Conservation (phyloP, 2,888 invertebrate genomes). For the Sabatieria punctata region DNA sequence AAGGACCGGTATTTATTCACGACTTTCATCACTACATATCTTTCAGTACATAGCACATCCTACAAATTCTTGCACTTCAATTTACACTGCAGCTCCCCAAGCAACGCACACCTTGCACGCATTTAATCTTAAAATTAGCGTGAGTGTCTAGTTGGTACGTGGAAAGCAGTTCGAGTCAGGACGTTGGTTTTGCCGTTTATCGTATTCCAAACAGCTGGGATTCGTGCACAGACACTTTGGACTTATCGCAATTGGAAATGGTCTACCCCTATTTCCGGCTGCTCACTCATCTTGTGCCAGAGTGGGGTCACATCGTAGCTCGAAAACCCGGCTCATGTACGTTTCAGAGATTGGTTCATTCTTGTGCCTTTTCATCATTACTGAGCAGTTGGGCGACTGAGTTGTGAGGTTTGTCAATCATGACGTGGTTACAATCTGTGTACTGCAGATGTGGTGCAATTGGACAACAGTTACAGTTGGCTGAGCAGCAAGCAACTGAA, state of each 20-base stretch:
- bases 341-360: too few relatives aligned
- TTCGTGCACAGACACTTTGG: neutral
- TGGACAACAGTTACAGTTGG: constrained; percentile 11
- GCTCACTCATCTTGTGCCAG: neutral
- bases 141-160: constrained; percentile 1
- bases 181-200: constrained; percentile 1
- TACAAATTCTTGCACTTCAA: too few relatives aligned
- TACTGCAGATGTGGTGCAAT: constrained; percentile 9
- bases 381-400: neutral
- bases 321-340: neutral
- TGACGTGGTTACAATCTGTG: too few relatives aligned
- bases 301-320: neutral
- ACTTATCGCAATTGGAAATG: neutral
- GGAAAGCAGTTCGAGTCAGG: neutral
- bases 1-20: too few relatives aligned
- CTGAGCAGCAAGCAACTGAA: constrained; percentile 5
- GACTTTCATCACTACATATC: too few relatives aligned
- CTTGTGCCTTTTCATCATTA: neutral
- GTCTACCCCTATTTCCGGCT: neutral
- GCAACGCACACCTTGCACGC: too few relatives aligned
- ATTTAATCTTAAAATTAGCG: too few relatives aligned
- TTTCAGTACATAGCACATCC: too few relatives aligned
- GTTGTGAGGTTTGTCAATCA: neutral
- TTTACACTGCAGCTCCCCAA: too few relatives aligned
- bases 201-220: neutral